Evolutionary conservation across 2,888 invertebrate species (phyloP).

Genomic region (Ochropleura plecta): DNA sequence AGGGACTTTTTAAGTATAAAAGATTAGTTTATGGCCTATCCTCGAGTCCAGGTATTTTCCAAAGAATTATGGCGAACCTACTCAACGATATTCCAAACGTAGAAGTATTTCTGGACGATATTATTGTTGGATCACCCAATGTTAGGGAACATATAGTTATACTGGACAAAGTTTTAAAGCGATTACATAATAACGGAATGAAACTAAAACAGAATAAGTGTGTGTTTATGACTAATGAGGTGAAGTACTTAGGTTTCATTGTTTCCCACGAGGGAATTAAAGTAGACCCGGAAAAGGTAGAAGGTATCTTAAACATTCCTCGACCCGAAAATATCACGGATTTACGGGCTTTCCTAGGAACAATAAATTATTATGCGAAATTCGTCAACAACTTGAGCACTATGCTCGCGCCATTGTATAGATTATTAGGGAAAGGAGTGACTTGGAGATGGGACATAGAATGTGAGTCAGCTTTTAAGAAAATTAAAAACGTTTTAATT

Average conservation of each 20-base stretch:
- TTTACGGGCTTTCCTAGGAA: constrained; percentile 6
- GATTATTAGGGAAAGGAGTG: constrained; percentile 12
- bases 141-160: too few relatives aligned
- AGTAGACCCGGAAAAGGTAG: constrained; percentile 32
- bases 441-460: constrained; percentile 5
- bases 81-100: neutral
- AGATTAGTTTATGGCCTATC: neutral
- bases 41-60: neutral
- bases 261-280: constrained; percentile 38
- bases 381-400: constrained; percentile 20
- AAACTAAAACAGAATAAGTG: too few relatives aligned
- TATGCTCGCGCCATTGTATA: constrained; percentile 10
- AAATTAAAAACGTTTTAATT: constrained; percentile 14
- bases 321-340: constrained; percentile 7
- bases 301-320: constrained; percentile 13
- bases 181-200: too few relatives aligned
- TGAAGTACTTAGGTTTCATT: too few relatives aligned
- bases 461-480: constrained; percentile 12
- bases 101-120: constrained; percentile 1
- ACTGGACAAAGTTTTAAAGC: too few relatives aligned
- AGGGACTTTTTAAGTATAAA: constrained; percentile 14
- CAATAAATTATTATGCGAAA: constrained; percentile 20
- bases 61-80: neutral
- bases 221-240: too few relatives aligned
- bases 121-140: neutral